Percentiles rank a stretch among this genome's conserved stretches.
Evolutionary conservation across 1,140 invertebrate species (phyloP).

Genomic region (Lerema accius): DNA sequence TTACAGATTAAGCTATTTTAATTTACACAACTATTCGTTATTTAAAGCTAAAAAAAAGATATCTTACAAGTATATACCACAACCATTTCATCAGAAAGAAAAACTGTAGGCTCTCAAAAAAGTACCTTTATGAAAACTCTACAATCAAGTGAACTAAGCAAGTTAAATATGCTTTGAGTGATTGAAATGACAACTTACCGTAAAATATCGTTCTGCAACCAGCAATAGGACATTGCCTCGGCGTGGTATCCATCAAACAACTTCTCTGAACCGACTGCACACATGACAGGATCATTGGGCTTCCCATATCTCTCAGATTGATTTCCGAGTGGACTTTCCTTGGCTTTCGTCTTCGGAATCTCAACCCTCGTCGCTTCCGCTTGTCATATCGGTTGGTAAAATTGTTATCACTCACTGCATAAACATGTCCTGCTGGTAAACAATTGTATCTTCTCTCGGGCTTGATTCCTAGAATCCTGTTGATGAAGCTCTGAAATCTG

Average conservation of each 20-base stretch:
- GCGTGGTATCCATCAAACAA: conserved; percentile 63
- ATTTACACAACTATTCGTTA: too few species aligned
- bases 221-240: conserved; percentile 64
- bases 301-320: conserved; percentile 47
- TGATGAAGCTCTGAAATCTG: conserved; percentile 63
- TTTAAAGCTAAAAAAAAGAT: too few species aligned
- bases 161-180: too few species aligned
- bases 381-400: conserved; percentile 51
- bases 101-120: too few species aligned
- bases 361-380: conserved; percentile 46
- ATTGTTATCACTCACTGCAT: conserved; percentile 66
- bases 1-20: too few species aligned
- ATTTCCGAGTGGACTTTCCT: conserved; percentile 64
- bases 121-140: too few species aligned
- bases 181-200: too few species aligned
- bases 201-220: conserved; percentile 67
- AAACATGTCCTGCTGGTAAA: conserved; percentile 42
- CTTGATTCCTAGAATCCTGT: conserved; percentile 62
- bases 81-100: too few species aligned
- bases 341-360: conserved; percentile 51
- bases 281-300: conserved; percentile 58
- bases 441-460: conserved; percentile 41
- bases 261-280: conserved; percentile 63
- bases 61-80: too few species aligned
- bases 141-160: too few species aligned